A percentile compares a stretch with the other conserved stretches of the same genome.
Evolutionary conservation across 2,888 invertebrate genomes (phyloP).

Genomic region (Ormyrus pomaceus): DNA sequence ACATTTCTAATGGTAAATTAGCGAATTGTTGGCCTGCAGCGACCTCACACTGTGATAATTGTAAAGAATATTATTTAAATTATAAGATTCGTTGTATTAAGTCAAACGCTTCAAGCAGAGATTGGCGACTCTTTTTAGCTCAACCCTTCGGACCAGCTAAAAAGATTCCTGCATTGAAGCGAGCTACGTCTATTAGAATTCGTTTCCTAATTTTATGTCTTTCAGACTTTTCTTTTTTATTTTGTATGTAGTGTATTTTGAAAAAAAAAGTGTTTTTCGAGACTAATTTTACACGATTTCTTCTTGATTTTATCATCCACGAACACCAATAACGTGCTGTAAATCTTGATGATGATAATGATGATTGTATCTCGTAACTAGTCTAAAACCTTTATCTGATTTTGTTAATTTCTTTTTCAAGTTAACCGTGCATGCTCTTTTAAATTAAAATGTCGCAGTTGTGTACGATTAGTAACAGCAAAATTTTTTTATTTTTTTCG

Average conservation of each 20-base stretch:
- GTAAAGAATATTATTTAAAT: constrained; percentile 74
- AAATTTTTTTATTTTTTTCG: constrained; percentile 23
- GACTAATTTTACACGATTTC: constrained; percentile 25
- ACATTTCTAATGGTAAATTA: constrained; percentile 57
- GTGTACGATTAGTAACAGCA: constrained; percentile 32
- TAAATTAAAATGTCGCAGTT: constrained; percentile 46
- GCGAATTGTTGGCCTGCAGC: constrained; percentile 69
- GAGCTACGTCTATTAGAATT: constrained; percentile 52
- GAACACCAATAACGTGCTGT: constrained; percentile 9
- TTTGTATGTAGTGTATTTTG: constrained; percentile 45
- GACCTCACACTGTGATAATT: constrained; percentile 75
- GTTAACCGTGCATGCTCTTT: constrained; percentile 35
- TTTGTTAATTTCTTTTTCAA: constrained; percentile 29
- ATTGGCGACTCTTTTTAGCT: constrained; percentile 54
- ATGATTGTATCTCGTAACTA: constrained; percentile 42
- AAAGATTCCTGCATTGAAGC: constrained; percentile 38
- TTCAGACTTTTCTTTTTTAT: constrained; percentile 44
- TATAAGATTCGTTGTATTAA: constrained; percentile 70
- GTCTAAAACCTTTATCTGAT: constrained; percentile 47
- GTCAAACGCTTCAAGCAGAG: constrained; percentile 62
- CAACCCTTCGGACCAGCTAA: constrained; percentile 35
- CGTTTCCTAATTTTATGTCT: constrained; percentile 50
- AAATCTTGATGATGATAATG: neutral
- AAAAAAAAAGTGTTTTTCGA: constrained; percentile 28
- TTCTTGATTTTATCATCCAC: constrained; percentile 11